Evolutionary conservation across 2,888 invertebrate species (phyloP).

Genomic region (Ctena decussata): DNA sequence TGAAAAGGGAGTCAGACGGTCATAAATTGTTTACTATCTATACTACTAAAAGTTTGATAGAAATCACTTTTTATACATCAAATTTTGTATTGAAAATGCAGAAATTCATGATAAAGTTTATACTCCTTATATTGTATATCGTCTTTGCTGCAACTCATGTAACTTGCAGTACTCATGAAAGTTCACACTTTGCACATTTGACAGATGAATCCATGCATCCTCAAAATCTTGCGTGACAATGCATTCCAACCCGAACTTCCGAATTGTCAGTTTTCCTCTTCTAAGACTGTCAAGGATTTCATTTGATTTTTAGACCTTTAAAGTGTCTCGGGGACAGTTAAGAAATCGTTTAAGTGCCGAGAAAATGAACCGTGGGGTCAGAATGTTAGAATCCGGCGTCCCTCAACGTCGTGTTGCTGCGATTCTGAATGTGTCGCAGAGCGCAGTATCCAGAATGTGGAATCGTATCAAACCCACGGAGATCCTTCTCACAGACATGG

Average conservation of each 20-base stretch:
- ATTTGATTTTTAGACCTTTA: not conserved
- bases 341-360: not conserved
- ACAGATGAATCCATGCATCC: not conserved
- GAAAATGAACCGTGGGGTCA: not conserved
- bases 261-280: not conserved
- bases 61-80: not conserved
- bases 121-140: not conserved
- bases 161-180: not conserved
- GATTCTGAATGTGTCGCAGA: conserved; percentile 11
- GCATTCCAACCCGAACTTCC: not conserved
- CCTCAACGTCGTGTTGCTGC: conserved; percentile 18
- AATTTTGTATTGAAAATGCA: not conserved
- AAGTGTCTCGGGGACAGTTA: not conserved
- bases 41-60: not conserved
- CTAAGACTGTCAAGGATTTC: not conserved
- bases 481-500: not conserved
- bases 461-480: not conserved
- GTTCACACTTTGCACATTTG: not conserved
- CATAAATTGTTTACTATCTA: too few species aligned
- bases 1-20: too few species aligned
- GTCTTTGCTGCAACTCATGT: not conserved
- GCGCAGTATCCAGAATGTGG: conserved; percentile 10
- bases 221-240: not conserved
- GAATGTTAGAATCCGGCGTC: conserved; percentile 7
- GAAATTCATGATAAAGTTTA: not conserved